These are phyloP conservation scores for Podotricha telesiphe DNA, from an alignment of 2,888 invertebrate genomes.

Conservation along the genomic window DNA sequence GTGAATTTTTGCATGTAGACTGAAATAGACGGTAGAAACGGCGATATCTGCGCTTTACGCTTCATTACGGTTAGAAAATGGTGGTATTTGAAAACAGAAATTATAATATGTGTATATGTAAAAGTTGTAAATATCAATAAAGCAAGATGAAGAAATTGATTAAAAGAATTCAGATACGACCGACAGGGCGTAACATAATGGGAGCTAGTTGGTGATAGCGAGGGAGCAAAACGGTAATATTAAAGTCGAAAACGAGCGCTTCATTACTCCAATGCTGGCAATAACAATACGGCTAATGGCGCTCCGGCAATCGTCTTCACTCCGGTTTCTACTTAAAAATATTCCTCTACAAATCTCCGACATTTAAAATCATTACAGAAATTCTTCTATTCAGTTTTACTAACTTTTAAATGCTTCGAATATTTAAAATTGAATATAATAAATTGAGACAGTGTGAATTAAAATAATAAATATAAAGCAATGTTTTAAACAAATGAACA, in stretches of 20 bases:
- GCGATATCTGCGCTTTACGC: slow-evolving; percentile 29
- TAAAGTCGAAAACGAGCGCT: slow-evolving; percentile 80
- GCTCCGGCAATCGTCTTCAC: slow-evolving; percentile 70
- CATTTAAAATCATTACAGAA: slow-evolving; percentile 47
- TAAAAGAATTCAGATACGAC: slow-evolving; percentile 62
- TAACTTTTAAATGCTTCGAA: slow-evolving; percentile 8
- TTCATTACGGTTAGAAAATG: slow-evolving; percentile 57
- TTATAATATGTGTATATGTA: slow-evolving; percentile 54
- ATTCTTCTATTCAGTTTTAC: slow-evolving; percentile 35
- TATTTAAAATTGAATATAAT: not conserved
- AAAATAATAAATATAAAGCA: not conserved
- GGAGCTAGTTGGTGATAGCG: slow-evolving; percentile 67
- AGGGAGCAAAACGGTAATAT: slow-evolving; percentile 73
- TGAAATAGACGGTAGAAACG: slow-evolving; percentile 55
- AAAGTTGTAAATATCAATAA: slow-evolving; percentile 39
- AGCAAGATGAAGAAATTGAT: slow-evolving; percentile 67
- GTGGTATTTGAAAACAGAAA: slow-evolving; percentile 62
- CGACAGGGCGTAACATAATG: slow-evolving; percentile 70
- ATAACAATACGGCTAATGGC: slow-evolving; percentile 82
- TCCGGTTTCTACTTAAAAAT: slow-evolving; percentile 69
- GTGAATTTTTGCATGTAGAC: slow-evolving; percentile 63
- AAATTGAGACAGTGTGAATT: not conserved
- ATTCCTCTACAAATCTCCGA: slow-evolving; percentile 63
- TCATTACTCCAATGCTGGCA: slow-evolving; percentile 79
- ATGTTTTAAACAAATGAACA: not conserved